Conservation (phyloP, 2,888 invertebrate species). For the Tenthredo scrophulariae region DNA sequence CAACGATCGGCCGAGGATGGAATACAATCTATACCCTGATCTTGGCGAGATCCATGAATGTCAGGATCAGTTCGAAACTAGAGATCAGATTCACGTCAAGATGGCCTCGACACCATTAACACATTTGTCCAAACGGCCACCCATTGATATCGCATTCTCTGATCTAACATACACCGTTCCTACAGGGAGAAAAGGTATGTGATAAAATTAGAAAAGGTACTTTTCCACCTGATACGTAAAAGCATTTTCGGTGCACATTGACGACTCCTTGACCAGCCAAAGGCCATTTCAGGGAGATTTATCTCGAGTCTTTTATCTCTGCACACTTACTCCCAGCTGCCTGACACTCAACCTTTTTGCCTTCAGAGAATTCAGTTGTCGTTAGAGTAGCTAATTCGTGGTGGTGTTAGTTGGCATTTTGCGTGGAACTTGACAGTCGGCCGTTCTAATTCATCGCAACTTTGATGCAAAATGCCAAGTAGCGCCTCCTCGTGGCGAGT, state of each 20-base stretch:
- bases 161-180: constrained; percentile 91
- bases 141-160: constrained; percentile 91
- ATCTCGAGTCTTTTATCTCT: neutral
- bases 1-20: neutral
- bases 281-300: neutral
- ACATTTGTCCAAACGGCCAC: constrained; percentile 84
- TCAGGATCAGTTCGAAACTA: constrained; percentile 1
- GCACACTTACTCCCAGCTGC: no score
- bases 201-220: neutral
- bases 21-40: neutral
- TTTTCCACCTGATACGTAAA: neutral
- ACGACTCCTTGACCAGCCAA: neutral
- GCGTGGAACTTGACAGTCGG: no score
- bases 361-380: no score
- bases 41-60: neutral
- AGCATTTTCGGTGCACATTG: no score
- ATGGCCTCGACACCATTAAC: neutral
- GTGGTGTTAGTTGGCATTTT: no score
- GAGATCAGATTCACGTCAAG: neutral
- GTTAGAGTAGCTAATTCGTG: no score
- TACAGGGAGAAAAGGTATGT: constrained; percentile 83
- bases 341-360: no score
- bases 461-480: no score
- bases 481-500: no score
- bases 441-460: no score